Evolutionary conservation across 2,888 invertebrate species (phyloP), one percentile per base, ranked within the genome.

Genomic region (Ecliptopera silaceata): DNA sequence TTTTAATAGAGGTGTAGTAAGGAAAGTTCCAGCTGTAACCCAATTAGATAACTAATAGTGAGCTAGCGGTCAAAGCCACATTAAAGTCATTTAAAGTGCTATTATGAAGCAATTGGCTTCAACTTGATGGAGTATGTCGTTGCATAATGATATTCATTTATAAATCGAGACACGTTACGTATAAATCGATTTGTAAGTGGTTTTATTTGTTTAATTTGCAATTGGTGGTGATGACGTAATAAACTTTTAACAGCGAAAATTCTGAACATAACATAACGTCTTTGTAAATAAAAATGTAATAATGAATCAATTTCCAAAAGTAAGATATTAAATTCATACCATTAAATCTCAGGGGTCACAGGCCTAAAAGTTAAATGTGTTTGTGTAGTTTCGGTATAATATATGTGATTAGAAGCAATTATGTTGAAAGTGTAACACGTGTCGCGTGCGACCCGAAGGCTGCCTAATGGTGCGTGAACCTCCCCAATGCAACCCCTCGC

Each of bases 391-490:
- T 61, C 51, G 55, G 61, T 56, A 68, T 71, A 73, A 73, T 73
- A 70, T 46, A 74, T 75, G 80, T 80, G 82, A 88, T 88, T 84
- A 88, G 83, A 83, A 82, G 82, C 84, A 88, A 88, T 89, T 88
- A 88, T 75, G 84, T 84, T 84, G 83, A 85, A 84, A 86, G 86
- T 85, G 84, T 86, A 86, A 84, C 86, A 87, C 82, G 82, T 88
- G 88, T 84, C 65, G 84, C 86, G 87, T 79, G 82, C 78, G 79
- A 74, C 63, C 63, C 75, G 72, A 78, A 79, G 78, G 72, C 75
- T 77, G 82, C 70, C 87, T 90, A 90, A 90, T 90, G 89, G 88
- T 82, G 88, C 88, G 88, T 86, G 82, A 75, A 72, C 68, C 73
- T 70, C 74, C 75, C 56, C 53, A 55, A 4, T 48, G 46, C 58